phyloP scores from a whole-genome alignment of 2,888 invertebrate genomes.

The Plagodis pulveraria region DNA sequence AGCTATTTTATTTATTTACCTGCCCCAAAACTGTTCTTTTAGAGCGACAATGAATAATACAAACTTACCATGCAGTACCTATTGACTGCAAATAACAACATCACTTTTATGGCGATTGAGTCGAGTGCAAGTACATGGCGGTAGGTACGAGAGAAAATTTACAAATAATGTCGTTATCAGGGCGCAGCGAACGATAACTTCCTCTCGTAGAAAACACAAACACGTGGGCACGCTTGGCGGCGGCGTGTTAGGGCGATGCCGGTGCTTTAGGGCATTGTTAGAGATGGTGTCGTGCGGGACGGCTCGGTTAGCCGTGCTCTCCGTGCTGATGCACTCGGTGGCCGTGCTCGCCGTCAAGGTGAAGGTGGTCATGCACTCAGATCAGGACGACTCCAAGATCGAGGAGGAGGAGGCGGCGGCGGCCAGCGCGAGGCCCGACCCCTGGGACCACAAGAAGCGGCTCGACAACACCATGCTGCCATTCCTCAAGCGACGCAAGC shows the following conservation, averaged over 20 bases:
- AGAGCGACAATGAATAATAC: too few relatives aligned
- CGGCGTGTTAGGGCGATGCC: background rate
- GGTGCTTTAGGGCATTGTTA: constrained; percentile 15
- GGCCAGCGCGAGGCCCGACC: constrained; percentile 44
- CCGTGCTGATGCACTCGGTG: constrained; percentile 44
- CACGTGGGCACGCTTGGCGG: constrained; percentile 2
- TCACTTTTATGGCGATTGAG: too few relatives aligned
- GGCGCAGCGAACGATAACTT: constrained; percentile 18
- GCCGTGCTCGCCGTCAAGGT: constrained; percentile 64
- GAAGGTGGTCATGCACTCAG: constrained; percentile 74
- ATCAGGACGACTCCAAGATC: constrained; percentile 66
- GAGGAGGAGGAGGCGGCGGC: constrained; percentile 57
- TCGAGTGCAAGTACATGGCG: background rate
- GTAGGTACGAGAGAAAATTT: constrained; percentile 22
- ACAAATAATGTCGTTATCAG: constrained; percentile 29
- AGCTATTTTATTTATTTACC: constrained; percentile 44
- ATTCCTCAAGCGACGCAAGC: constrained; percentile 57
- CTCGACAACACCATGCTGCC: constrained; percentile 56
- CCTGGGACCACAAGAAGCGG: constrained; percentile 54
- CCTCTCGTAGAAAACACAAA: constrained; percentile 10
- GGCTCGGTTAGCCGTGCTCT: constrained; percentile 41
- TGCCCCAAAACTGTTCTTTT: too few relatives aligned
- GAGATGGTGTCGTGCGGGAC: constrained; percentile 52
- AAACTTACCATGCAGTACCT: too few relatives aligned
- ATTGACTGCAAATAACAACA: too few relatives aligned